Percentiles rank a stretch among this genome's conserved stretches.
Evolutionary conservation across 2,888 invertebrate species (phyloP).

Genomic region (Chymomyza fuscimana): DNA sequence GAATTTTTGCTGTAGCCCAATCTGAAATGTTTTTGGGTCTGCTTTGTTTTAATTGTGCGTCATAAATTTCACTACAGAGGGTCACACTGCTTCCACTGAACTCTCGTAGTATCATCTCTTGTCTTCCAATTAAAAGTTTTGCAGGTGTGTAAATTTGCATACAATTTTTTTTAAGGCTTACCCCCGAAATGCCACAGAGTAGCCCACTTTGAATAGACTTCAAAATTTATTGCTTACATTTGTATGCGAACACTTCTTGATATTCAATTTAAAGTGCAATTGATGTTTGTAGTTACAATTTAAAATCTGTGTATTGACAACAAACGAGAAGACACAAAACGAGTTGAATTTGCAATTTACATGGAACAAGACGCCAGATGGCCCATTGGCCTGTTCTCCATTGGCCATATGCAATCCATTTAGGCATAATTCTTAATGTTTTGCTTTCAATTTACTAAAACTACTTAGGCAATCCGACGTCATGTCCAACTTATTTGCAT

Average conservation of each 20-base stretch:
- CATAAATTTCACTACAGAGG: slow-evolving; percentile 56
- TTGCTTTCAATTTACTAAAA: slow-evolving; percentile 71
- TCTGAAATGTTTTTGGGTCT: too few species aligned
- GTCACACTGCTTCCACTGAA: not conserved
- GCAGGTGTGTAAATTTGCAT: slow-evolving; percentile 44
- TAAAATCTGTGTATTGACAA: slow-evolving; percentile 42
- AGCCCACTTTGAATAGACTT: not conserved
- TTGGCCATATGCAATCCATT: slow-evolving; percentile 2
- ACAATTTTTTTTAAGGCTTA: not conserved
- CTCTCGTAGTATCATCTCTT: slow-evolving; percentile 4
- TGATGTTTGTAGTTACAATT: slow-evolving; percentile 33
- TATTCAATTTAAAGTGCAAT: slow-evolving; percentile 8
- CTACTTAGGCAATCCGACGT: slow-evolving; percentile 51
- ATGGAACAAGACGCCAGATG: not conserved
- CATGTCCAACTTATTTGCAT: slow-evolving; percentile 58
- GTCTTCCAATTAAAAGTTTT: slow-evolving; percentile 61
- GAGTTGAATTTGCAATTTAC: not conserved
- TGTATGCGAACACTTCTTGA: not conserved
- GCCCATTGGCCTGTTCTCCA: not conserved
- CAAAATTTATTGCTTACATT: slow-evolving; percentile 1
- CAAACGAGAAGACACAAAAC: slow-evolving; percentile 6
- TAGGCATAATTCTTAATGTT: slow-evolving; percentile 73
- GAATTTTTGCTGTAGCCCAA: too few species aligned
- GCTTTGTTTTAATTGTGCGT: slow-evolving; percentile 45
- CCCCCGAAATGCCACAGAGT: not conserved